Evolutionary conservation across 2,888 invertebrate genomes (phyloP).

Genomic region (Chymomyza caudatula): DNA sequence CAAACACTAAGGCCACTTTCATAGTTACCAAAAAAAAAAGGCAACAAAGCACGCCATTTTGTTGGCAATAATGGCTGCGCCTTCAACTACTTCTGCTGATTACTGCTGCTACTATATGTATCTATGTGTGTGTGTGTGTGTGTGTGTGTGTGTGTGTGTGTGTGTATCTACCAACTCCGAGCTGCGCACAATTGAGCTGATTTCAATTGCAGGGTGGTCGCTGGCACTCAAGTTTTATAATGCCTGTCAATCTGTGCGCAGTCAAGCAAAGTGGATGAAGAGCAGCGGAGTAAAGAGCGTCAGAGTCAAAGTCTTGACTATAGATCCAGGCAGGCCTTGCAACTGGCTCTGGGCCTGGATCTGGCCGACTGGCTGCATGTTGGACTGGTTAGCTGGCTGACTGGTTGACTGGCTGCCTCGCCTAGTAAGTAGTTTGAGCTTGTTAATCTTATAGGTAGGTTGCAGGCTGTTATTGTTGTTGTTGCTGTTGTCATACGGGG

Average conservation of each 20-base stretch:
- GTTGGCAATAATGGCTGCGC: conserved; percentile 4
- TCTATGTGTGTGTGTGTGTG: background rate
- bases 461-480: conserved; percentile 35
- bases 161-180: background rate
- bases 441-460: conserved; percentile 50
- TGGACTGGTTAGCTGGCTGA: conserved; percentile 15
- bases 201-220: conserved; percentile 69
- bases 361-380: conserved; percentile 35
- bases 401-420: conserved; percentile 41
- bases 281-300: background rate
- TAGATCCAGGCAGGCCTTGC: conserved; percentile 48
- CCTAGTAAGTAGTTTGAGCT: conserved; percentile 63
- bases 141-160: background rate
- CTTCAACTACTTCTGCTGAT: background rate
- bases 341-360: conserved; percentile 30
- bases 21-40: background rate
- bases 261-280: conserved; percentile 45
- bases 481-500: conserved; percentile 44
- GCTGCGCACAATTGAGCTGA: conserved; percentile 59
- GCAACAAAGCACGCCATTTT: conserved; percentile 16
- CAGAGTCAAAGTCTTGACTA: background rate
- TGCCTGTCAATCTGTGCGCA: conserved; percentile 66
- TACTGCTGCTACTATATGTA: background rate
- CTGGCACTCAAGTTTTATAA: conserved; percentile 58
- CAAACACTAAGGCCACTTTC: background rate